A percentile compares a stretch with the other conserved stretches of the same genome.
Conservation (phyloP, 2,797 vertebrate genomes). For the Taenioides sp. region DNA sequence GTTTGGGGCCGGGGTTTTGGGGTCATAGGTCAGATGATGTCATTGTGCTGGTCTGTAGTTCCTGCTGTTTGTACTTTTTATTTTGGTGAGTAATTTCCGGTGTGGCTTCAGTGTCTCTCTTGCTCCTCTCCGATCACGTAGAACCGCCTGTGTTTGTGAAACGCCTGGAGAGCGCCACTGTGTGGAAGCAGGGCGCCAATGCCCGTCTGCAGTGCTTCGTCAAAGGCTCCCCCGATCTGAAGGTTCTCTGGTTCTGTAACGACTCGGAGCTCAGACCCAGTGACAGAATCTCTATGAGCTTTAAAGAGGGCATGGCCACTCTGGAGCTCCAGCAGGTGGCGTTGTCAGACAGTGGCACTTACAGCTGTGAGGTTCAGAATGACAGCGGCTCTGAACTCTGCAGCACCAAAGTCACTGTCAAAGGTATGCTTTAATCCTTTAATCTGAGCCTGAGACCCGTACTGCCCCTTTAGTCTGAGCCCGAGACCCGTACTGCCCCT, state of each 20-base stretch:
- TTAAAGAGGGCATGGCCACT: conserved; percentile 76
- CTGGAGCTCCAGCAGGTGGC: conserved; percentile 82
- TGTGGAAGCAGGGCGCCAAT: conserved; percentile 84
- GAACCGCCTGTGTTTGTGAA: conserved; percentile 79
- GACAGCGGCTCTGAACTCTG: conserved; percentile 88
- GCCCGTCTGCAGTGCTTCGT: conserved; percentile 84
- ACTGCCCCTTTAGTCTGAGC: no score
- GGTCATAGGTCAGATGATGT: no score
- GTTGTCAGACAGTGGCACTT: conserved; percentile 82
- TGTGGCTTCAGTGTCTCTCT: not conserved
- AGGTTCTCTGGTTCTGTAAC: conserved; percentile 88
- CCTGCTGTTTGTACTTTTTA: not conserved
- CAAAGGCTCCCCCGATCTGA: conserved; percentile 88
- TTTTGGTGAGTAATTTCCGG: not conserved
- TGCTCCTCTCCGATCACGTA: conserved; percentile 28
- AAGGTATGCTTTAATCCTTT: conserved; percentile 75
- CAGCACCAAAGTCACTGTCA: conserved; percentile 82
- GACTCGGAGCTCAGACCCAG: conserved; percentile 80
- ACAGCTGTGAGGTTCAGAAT: conserved; percentile 87
- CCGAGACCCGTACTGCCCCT: no score
- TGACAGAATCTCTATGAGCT: conserved; percentile 73
- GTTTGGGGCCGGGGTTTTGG: no score
- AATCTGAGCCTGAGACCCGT: no score
- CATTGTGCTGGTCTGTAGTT: not conserved
- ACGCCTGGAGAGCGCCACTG: conserved; percentile 83